Conservation (phyloP, 2,888 invertebrate species). For the Netelia inedita region DNA sequence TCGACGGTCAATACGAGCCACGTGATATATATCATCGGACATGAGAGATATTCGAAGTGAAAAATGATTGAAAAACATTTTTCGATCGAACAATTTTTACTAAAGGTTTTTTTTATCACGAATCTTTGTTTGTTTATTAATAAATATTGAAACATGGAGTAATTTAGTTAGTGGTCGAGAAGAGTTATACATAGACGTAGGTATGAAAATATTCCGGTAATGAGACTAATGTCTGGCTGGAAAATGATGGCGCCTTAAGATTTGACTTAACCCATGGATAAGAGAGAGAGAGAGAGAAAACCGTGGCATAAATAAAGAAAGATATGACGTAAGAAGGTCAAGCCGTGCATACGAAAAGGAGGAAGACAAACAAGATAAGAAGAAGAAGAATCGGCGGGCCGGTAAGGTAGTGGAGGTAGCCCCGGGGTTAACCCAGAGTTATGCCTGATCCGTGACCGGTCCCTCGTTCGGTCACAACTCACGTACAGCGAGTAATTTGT, state of each 20-base stretch:
- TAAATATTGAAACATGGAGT: too few species aligned
- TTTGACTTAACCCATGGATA: not conserved
- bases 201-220: too few species aligned
- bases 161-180: too few species aligned
- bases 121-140: too few species aligned
- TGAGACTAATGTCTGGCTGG: not conserved
- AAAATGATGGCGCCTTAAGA: not conserved
- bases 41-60: not conserved
- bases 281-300: not conserved
- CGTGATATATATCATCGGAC: slow-evolving; percentile 2
- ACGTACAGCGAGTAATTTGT: slow-evolving; percentile 78
- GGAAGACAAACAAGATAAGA: slow-evolving; percentile 11
- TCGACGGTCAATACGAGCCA: slow-evolving; percentile 21
- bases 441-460: slow-evolving; percentile 71
- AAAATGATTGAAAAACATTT: slow-evolving; percentile 4
- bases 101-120: too few species aligned
- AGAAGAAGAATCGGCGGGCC: slow-evolving; percentile 18
- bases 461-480: slow-evolving; percentile 75
- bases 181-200: too few species aligned
- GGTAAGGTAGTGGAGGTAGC: not conserved
- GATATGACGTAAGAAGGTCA: not conserved
- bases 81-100: too few species aligned
- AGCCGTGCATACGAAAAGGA: not conserved
- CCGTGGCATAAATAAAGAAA: not conserved
- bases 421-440: slow-evolving; percentile 65